These are phyloP conservation scores for Darevskia mixta DNA, from an alignment of 2,797 vertebrate species.

Conservation along the genomic window DNA sequence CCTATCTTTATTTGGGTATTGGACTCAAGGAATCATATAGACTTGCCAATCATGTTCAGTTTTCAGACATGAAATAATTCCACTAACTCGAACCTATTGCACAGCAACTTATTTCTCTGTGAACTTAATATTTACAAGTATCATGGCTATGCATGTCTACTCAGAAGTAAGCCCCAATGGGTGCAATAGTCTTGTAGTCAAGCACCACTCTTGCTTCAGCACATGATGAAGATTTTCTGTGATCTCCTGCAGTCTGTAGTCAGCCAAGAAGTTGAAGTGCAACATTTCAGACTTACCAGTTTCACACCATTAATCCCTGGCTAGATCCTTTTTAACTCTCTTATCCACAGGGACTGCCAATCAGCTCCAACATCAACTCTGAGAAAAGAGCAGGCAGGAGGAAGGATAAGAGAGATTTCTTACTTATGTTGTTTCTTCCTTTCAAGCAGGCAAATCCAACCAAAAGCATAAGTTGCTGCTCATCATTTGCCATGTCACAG, in stretches of 20 bases:
- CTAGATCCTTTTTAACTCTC: background rate
- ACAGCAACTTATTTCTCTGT: background rate
- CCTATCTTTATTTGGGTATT: background rate
- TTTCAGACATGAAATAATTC: background rate
- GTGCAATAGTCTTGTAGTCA: background rate
- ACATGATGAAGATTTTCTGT: background rate
- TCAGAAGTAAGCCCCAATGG: no score
- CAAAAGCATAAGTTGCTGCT: background rate
- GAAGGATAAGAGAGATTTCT: background rate
- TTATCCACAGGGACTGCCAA: conserved; percentile 2
- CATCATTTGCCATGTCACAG: background rate
- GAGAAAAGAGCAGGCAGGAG: background rate
- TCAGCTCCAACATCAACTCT: conserved; percentile 11
- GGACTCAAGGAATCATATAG: background rate
- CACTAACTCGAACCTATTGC: background rate
- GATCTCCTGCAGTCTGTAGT: background rate
- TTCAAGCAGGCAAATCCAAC: background rate
- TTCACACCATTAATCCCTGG: conserved; percentile 18
- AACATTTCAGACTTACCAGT: conserved; percentile 11
- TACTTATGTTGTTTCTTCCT: background rate
- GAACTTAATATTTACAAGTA: background rate
- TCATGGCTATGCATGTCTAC: no score
- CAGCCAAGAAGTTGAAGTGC: background rate
- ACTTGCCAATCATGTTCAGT: background rate
- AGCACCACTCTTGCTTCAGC: background rate